Conservation (phyloP, 2,888 invertebrate species). For the Ditula angustiorana region DNA sequence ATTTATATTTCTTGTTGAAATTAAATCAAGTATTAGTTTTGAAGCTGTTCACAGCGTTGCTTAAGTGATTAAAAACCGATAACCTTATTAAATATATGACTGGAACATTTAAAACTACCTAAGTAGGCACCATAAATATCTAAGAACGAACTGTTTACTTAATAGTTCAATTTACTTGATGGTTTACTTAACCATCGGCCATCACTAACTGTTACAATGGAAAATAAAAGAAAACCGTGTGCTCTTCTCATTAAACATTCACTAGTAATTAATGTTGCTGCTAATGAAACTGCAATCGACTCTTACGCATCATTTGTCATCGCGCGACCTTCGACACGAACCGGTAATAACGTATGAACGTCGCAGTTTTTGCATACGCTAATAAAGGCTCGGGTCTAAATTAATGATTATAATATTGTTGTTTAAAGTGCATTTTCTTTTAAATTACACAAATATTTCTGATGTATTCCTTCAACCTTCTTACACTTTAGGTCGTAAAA, state of each 20-base stretch:
- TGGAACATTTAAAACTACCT: too few relatives aligned
- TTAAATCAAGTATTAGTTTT: too few relatives aligned
- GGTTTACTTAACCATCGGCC: not conserved
- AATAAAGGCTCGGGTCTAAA: not conserved
- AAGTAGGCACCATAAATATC: too few relatives aligned
- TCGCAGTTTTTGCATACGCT: conserved; percentile 14
- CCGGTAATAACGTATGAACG: conserved; percentile 64
- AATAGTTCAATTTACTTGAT: too few relatives aligned
- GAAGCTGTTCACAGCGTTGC: too few relatives aligned
- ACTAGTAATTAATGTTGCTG: conserved; percentile 78
- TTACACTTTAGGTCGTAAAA: too few relatives aligned
- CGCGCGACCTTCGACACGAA: conserved; percentile 69
- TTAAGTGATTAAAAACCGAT: too few relatives aligned
- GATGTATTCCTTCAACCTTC: too few relatives aligned
- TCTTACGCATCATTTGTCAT: conserved; percentile 82
- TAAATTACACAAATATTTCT: too few relatives aligned
- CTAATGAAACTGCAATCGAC: conserved; percentile 76
- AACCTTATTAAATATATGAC: too few relatives aligned
- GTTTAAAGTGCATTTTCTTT: not conserved
- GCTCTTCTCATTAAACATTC: conserved; percentile 72
- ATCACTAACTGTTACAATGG: conserved; percentile 30
- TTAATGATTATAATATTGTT: not conserved
- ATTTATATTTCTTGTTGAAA: not conserved
- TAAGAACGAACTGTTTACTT: too few relatives aligned
- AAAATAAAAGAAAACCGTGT: conserved; percentile 59